A percentile compares a stretch with the other conserved stretches of the same genome.
These are phyloP conservation scores for Pantala flavescens DNA, from an alignment of 1,140 invertebrate genomes.

Conservation along the genomic window DNA sequence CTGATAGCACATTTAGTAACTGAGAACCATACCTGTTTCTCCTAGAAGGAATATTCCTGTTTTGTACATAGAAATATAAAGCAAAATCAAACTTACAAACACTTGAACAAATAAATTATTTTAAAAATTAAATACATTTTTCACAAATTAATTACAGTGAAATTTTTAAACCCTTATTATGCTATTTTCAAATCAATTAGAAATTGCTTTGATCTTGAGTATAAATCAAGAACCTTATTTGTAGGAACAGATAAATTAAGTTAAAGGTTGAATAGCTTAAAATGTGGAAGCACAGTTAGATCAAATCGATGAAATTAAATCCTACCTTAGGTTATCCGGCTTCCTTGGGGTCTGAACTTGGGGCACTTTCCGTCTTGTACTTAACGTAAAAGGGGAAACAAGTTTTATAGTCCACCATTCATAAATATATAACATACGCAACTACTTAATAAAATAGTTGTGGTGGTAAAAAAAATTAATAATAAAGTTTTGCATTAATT, in stretches of 20 bases:
- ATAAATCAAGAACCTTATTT: no score
- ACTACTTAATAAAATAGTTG: neutral
- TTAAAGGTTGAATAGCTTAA: neutral
- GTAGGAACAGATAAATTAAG: no score
- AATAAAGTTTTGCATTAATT: no score
- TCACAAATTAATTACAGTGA: neutral
- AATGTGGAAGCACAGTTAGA: slow-evolving; percentile 10
- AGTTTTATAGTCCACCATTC: slow-evolving; percentile 11
- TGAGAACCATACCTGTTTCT: slow-evolving; percentile 2
- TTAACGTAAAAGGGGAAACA: slow-evolving; percentile 28
- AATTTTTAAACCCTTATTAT: no score
- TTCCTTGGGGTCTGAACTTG: slow-evolving; percentile 45
- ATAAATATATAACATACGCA: neutral
- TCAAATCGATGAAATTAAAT: slow-evolving; percentile 20
- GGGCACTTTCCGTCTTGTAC: slow-evolving; percentile 58
- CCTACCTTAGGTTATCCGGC: slow-evolving; percentile 34
- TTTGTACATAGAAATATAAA: slow-evolving; percentile 1
- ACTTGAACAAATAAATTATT: neutral
- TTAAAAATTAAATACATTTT: no score
- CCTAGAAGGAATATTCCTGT: slow-evolving; percentile 1
- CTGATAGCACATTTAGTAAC: neutral
- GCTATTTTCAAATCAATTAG: no score
- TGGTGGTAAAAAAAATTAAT: no score
- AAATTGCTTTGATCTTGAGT: no score
- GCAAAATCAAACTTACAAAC: neutral